These are phyloP conservation scores for Oscheius sp. DNA, from an alignment of 1,140 invertebrate species.

Conservation along the genomic window DNA sequence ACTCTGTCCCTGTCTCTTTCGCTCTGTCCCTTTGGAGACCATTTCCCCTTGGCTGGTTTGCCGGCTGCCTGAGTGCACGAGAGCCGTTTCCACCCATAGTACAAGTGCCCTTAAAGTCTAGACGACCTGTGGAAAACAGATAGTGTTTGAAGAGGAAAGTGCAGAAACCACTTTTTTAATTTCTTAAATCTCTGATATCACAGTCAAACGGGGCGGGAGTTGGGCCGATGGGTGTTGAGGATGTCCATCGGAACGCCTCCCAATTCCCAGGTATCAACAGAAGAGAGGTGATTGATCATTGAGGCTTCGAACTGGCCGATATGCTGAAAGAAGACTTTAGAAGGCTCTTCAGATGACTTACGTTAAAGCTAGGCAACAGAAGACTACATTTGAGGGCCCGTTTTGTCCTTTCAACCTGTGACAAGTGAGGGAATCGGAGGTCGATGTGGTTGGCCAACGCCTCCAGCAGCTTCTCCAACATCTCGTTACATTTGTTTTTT, in stretches of 20 bases:
- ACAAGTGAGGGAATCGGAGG: conserved; percentile 25
- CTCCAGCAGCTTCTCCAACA: conserved; percentile 34
- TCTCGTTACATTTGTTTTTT: neutral
- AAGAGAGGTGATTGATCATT: conserved; percentile 20
- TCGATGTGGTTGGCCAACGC: conserved; percentile 37
- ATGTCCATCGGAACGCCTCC: conserved; percentile 31
- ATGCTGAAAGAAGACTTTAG: conserved; percentile 22
- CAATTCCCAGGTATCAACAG: conserved; percentile 17
- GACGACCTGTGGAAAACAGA: no score
- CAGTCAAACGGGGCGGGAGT: no score
- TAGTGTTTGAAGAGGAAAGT: no score
- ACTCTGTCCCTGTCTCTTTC: no score
- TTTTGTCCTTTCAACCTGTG: conserved; percentile 4
- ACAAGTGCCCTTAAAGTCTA: no score
- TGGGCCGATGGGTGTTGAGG: conserved; percentile 4
- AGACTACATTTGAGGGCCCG: conserved; percentile 23
- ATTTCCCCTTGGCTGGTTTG: no score
- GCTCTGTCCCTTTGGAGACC: no score
- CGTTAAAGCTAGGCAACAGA: conserved; percentile 34
- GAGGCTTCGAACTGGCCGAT: conserved; percentile 29
- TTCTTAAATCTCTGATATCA: no score
- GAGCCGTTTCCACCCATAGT: no score
- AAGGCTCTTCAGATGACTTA: conserved; percentile 13
- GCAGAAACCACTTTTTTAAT: no score
- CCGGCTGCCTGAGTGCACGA: no score